Evolutionary conservation across 1,140 invertebrate genomes (phyloP).

Genomic region (Phortica variegata): DNA sequence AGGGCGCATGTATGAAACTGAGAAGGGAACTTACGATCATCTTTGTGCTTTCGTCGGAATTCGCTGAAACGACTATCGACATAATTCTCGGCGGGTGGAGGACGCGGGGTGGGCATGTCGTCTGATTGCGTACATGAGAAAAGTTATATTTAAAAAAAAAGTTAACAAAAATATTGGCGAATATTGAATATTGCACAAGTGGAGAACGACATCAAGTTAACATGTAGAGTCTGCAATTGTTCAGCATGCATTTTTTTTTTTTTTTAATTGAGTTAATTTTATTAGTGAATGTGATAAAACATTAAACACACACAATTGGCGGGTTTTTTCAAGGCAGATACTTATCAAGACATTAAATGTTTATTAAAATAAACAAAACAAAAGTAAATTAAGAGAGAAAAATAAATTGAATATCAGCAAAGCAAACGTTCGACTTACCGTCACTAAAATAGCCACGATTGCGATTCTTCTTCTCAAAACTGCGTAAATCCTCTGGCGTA

Average conservation of each 20-base stretch:
- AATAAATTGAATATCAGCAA: conserved; percentile 27
- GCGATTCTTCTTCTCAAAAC: conserved; percentile 58
- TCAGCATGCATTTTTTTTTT: conserved; percentile 53
- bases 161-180: not conserved
- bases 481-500: conserved; percentile 60
- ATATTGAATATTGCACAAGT: conserved; percentile 15
- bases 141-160: not conserved
- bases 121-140: conserved; percentile 29
- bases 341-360: conserved; percentile 51
- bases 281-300: conserved; percentile 34
- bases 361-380: conserved; percentile 17
- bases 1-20: conserved; percentile 22
- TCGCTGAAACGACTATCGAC: conserved; percentile 54
- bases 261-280: conserved; percentile 31
- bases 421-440: conserved; percentile 65
- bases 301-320: conserved; percentile 46
- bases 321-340: conserved; percentile 55
- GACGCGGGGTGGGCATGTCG: conserved; percentile 52
- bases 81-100: conserved; percentile 48
- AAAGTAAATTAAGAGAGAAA: conserved; percentile 9
- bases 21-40: conserved; percentile 50
- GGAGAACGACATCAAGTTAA: conserved; percentile 36
- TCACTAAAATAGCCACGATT: conserved; percentile 66
- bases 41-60: conserved; percentile 56
- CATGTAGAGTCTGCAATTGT: conserved; percentile 39